These are phyloP conservation scores for Ictidomys tridecemlineatus DNA, from an alignment of 2,113 vertebrate species.

Conservation along the genomic window DNA sequence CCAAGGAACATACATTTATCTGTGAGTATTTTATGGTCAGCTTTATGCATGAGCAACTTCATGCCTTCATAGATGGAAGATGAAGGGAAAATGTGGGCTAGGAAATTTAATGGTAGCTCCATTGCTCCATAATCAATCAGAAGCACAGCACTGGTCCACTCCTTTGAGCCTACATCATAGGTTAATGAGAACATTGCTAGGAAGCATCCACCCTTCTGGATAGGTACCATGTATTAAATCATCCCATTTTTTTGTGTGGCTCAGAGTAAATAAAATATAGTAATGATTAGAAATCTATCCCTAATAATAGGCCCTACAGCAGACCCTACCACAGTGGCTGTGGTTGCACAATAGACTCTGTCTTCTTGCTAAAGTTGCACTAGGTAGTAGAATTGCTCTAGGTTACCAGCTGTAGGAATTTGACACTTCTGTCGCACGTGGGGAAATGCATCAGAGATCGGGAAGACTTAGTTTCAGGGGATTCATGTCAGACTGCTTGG, in stretches of 20 bases:
- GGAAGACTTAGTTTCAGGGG: not conserved
- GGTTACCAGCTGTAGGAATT: not conserved
- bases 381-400: no score
- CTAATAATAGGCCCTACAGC: no score
- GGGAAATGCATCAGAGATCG: no score
- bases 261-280: not conserved
- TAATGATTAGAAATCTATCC: not conserved
- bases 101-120: not conserved
- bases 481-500: not conserved
- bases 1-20: no score
- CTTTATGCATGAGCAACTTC: not conserved
- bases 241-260: not conserved
- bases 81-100: not conserved
- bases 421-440: rapidly evolving
- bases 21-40: not conserved
- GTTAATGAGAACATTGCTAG: not conserved
- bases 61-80: no score
- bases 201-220: not conserved
- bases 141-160: no score
- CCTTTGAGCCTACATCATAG: not conserved
- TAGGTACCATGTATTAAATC: not conserved
- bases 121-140: not conserved
- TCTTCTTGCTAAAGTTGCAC: no score
- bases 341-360: no score
- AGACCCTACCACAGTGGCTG: not conserved